Base-by-base conservation (phyloP, 1,140 invertebrate species). In the Zaprionus vittiger region DNA sequence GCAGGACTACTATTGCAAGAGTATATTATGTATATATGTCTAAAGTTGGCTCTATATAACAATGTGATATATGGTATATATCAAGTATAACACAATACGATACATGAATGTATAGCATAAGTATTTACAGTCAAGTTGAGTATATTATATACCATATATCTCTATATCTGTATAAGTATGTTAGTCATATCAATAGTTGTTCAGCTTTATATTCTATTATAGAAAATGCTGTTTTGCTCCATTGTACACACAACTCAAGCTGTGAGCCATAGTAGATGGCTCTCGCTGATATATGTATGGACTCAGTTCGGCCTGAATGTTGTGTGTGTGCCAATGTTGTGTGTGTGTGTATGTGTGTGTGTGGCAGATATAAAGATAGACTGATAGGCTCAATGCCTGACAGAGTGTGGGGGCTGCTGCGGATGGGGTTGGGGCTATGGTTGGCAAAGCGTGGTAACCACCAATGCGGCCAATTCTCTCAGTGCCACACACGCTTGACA, bases 391-490 rank as follows among this genome's bases (percentile, higher is more conserved):
- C 70, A 71, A 64, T 75, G 71, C 60, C 14, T 63, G 31, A 69
- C 67, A 54, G 67, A 34, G 38, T 63, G 67, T 22, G 70, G 37
- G 9, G 61, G 28, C 7, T 34, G 41, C 73, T 71, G 57, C 52
- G 31, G 9, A 11, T 59, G 56, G 59, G 75, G 37, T 26, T 22
- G 44, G 47, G 14, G 12, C 6, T 31, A 77, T 80, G 73, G 81
- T 79, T 68, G 77, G 31, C 77, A 83, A 79, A 84, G 81, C 77
- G 81, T 77, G 73, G 73, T 73, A 84, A 81, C 80, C 75, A 82
- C 80, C 80, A 83, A 76, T 79, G 73, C 55, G 80, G 44, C 49
- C 68, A 64, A 73, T 34, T 67, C 71, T 73, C 64, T 60, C 44
- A 31, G 37, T 59, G 52, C 52, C 63, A 37, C 70, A 56, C 44